Percentiles rank a stretch among this genome's conserved stretches.
These are phyloP conservation scores for Eurystomus glaucurus DNA, from an alignment of 2,797 vertebrate genomes.

Conservation along the genomic window DNA sequence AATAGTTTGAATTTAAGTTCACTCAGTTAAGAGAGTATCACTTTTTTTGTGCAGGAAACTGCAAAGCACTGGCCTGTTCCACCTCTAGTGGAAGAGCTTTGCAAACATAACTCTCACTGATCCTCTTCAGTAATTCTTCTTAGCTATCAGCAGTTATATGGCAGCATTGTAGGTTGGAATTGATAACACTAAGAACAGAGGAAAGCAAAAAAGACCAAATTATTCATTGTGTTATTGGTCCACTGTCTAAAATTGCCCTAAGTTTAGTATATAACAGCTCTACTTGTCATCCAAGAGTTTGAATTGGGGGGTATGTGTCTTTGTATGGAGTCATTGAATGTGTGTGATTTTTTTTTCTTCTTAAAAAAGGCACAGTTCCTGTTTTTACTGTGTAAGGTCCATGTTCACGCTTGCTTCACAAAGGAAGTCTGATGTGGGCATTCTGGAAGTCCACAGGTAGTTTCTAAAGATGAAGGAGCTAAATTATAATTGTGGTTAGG, in stretches of 20 bases:
- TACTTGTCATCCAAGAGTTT: neutral
- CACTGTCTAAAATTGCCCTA: neutral
- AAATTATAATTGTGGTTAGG: neutral
- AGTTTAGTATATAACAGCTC: neutral
- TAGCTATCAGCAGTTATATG: neutral
- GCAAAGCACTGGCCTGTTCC: neutral
- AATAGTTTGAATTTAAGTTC: too few relatives aligned
- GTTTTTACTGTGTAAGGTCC: neutral
- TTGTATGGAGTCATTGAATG: neutral
- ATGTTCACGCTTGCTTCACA: neutral
- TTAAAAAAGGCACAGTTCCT: neutral
- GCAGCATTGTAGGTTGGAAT: neutral
- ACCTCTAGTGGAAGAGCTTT: neutral
- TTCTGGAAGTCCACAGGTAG: neutral
- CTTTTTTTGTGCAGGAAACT: neutral
- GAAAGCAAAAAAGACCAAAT: neutral
- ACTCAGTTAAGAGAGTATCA: too few relatives aligned
- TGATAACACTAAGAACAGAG: neutral
- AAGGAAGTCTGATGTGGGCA: neutral
- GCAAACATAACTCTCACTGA: neutral
- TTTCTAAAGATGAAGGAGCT: neutral
- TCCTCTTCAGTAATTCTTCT: neutral
- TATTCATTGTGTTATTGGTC: neutral
- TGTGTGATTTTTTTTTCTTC: neutral
- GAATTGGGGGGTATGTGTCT: accelerated